Evolutionary conservation across 2,888 invertebrate species (phyloP).

Genomic region (Polydrusus tereticollis): DNA sequence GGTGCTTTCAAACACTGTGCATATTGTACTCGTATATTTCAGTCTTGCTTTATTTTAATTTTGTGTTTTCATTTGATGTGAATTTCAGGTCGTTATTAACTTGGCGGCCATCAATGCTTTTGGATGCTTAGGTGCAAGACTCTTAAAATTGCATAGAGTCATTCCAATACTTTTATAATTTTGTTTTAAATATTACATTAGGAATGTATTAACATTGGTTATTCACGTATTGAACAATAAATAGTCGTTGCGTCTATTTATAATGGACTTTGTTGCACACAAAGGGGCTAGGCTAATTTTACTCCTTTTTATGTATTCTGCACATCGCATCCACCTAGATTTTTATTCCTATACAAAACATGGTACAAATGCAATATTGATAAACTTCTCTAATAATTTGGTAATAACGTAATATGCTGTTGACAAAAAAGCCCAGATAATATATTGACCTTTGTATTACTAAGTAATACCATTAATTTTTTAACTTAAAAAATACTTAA

Average conservation of each 20-base stretch:
- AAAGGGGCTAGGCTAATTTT: background rate
- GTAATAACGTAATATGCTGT: too few species aligned
- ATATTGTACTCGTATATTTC: background rate
- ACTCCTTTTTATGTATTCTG: too few species aligned
- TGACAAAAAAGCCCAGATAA: too few species aligned
- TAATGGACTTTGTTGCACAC: constrained; percentile 15
- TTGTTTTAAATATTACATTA: constrained; percentile 20
- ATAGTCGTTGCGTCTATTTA: constrained; percentile 22
- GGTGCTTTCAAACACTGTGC: constrained; percentile 6
- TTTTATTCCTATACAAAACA: background rate
- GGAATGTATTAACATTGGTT: constrained; percentile 20
- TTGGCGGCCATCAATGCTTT: constrained; percentile 42
- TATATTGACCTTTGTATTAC: too few species aligned
- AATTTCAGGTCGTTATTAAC: constrained; percentile 64
- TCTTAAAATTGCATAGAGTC: constrained; percentile 33
- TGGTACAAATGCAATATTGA: background rate
- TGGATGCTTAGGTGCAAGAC: constrained; percentile 42
- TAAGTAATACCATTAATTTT: too few species aligned
- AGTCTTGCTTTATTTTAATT: constrained; percentile 56
- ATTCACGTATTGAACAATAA: constrained; percentile 11
- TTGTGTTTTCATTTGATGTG: constrained; percentile 58
- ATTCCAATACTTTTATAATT: constrained; percentile 28
- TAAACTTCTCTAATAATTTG: too few species aligned
- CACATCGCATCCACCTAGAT: too few species aligned
- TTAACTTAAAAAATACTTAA: too few species aligned